phyloP scores from a whole-genome alignment of 2,797 vertebrate species.

The Anisognathus igniventris region DNA sequence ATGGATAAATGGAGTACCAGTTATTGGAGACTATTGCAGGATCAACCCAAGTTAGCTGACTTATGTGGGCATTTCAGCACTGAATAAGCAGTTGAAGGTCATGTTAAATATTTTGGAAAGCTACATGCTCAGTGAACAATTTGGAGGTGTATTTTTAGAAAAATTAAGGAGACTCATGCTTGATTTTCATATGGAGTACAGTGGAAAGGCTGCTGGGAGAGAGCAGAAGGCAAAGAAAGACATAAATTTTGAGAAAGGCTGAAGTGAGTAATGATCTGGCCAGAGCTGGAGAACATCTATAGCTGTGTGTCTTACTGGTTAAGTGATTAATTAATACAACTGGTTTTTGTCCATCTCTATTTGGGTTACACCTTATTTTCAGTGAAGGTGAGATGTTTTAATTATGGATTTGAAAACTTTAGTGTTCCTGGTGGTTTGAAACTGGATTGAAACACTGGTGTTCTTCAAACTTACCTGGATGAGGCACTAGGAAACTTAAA shows the following conservation, averaged over 20 bases:
- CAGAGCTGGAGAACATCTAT: neutral
- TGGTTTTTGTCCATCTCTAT: fast-evolving
- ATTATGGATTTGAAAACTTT: neutral
- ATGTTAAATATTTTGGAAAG: neutral
- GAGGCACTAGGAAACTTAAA: neutral
- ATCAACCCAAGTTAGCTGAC: neutral
- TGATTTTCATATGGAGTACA: neutral
- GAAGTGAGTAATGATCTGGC: neutral
- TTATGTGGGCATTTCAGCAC: neutral
- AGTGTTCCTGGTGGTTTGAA: neutral
- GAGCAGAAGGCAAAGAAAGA: neutral
- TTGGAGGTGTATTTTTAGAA: neutral
- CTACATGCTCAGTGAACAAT: neutral
- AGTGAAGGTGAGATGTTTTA: neutral
- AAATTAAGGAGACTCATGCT: neutral
- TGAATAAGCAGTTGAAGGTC: neutral
- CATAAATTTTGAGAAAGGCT: neutral
- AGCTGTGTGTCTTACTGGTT: neutral
- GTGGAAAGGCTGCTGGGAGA: neutral
- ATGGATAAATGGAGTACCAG: neutral
- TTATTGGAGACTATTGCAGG: neutral
- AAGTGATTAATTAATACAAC: neutral
- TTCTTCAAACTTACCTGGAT: neutral
- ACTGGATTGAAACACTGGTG: neutral
- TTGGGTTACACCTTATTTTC: neutral